Percentiles rank a stretch among this genome's conserved stretches.
Conservation (phyloP, 2,797 vertebrate species). For the Phoxinus dragarum region DNA sequence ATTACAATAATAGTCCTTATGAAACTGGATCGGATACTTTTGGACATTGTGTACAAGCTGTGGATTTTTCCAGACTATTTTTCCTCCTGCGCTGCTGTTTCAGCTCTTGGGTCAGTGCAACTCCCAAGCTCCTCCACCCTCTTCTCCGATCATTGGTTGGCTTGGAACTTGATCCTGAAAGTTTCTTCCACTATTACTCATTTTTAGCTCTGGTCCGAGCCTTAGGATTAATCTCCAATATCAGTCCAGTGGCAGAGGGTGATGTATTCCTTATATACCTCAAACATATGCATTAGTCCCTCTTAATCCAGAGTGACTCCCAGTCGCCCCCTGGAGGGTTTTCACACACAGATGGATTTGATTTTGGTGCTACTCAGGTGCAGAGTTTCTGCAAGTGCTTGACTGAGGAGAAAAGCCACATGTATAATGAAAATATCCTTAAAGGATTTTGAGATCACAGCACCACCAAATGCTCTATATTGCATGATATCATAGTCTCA, state of each 20-base stretch:
- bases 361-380: conserved; percentile 48
- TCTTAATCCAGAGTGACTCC: conserved; percentile 50
- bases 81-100: conserved; percentile 30
- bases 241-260: conserved; percentile 45
- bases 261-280: conserved; percentile 50
- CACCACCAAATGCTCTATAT: neutral
- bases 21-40: conserved; percentile 54
- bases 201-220: conserved; percentile 28
- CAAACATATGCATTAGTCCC: conserved; percentile 33
- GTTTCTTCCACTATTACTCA: conserved; percentile 47
- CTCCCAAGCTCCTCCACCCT: conserved; percentile 25
- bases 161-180: conserved; percentile 48
- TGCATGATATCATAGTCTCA: conserved; percentile 5
- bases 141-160: conserved; percentile 6
- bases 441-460: conserved; percentile 33
- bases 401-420: conserved; percentile 26
- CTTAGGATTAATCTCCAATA: conserved; percentile 55
- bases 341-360: conserved; percentile 53
- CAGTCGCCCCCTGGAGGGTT: conserved; percentile 36
- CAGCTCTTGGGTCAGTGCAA: conserved; percentile 27
- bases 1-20: conserved; percentile 57
- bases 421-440: conserved; percentile 11
- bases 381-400: conserved; percentile 20
- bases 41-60: conserved; percentile 55
- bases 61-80: conserved; percentile 57